Conservation (phyloP, 1,140 invertebrate genomes). For the Archivesica marissinica region DNA sequence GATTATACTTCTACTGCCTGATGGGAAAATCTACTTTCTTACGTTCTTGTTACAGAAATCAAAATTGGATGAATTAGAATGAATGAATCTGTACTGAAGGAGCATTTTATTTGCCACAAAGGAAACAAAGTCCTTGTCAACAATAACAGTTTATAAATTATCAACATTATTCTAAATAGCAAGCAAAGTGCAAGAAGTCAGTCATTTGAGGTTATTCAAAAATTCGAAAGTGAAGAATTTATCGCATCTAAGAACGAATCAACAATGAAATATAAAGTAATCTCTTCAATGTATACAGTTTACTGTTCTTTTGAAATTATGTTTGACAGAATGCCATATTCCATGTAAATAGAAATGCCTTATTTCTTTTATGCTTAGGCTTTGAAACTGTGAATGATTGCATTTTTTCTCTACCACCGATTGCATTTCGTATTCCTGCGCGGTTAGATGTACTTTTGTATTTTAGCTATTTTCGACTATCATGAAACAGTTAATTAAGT, state of each 20-base stretch:
- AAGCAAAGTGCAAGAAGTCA: constrained; percentile 57
- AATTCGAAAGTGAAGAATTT: constrained; percentile 58
- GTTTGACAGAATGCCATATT: background rate
- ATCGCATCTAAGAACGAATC: constrained; percentile 26
- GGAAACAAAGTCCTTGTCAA: background rate
- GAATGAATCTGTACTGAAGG: constrained; percentile 26
- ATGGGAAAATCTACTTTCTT: constrained; percentile 52
- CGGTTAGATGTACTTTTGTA: no score
- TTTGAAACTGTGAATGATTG: background rate
- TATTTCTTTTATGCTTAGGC: background rate
- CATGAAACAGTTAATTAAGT: no score
- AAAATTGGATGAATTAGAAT: constrained; percentile 20
- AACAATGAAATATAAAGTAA: constrained; percentile 39
- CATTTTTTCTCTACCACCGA: no score
- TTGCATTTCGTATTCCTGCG: no score
- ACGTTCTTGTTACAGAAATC: constrained; percentile 50
- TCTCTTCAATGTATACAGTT: background rate
- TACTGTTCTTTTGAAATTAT: constrained; percentile 9
- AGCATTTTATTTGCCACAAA: background rate
- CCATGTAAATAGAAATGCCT: background rate
- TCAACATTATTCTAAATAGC: constrained; percentile 46
- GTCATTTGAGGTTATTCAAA: constrained; percentile 49
- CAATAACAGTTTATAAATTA: background rate
- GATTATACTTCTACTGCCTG: constrained; percentile 25
- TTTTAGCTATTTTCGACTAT: no score